Base-by-base conservation (phyloP, 2,797 vertebrate genomes). In the Heterohyrax brucei region DNA sequence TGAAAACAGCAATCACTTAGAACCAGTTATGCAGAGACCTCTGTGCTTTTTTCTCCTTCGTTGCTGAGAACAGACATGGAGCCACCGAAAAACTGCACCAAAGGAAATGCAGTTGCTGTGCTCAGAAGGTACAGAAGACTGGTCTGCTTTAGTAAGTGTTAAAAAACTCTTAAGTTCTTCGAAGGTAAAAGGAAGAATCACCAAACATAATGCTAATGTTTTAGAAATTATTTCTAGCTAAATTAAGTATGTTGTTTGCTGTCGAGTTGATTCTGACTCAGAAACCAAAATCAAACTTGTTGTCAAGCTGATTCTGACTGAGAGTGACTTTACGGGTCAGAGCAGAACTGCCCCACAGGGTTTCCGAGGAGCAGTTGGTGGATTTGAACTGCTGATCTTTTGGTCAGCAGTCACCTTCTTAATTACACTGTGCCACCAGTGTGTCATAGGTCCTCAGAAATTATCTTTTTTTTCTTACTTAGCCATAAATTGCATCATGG, bases 21-120 rank as follows among this genome's bases (percentile, higher is more conserved):
- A 93, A 44, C 56, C 73, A 81, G 79, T 82, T 80, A 86, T 94
- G 84, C 96, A 94, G 77, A 79, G 78, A 77, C 80, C 84, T 83
- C 88, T 77, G 56, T 66, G 78, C 85, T 96, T 93, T 93, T 79
- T 48, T 28, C 70, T 53, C 78, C 33, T 61, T 73, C 13, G 2
- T 26, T 21, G 53, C 1, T 79, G 78, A 84, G 73, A 84, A 91
- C n/a, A 22, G 75, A 70, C 77, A 81, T 0, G 46, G 82, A 91
- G 26, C 3, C 16, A 2, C 1, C 2, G 62, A 94, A 85, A 56
- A 59, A 64, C 84, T 10, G 10, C 4, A 75, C 1, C 13, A 44
- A 85, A 89, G 30, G 83, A 95, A 92, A 0, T 83, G 80, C 75
- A 91, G n/a, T 10, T 62, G 19, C 21, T 72, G 48, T 79, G 78